phyloP scores from a whole-genome alignment of 2,797 vertebrate genomes.

The Erethizon dorsatum region DNA sequence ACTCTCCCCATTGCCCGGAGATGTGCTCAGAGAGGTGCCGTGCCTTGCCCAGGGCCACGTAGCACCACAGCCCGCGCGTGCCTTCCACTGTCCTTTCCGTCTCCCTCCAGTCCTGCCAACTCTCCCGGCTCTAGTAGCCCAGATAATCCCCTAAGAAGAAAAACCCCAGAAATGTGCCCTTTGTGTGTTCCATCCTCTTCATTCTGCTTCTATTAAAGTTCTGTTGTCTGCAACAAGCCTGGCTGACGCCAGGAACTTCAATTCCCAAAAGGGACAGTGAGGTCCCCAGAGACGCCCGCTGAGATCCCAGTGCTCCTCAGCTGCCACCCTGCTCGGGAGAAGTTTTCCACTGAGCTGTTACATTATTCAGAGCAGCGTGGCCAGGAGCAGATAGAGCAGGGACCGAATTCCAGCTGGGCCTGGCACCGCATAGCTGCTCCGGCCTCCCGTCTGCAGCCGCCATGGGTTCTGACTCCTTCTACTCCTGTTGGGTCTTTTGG shows the following conservation, averaged over 20 bases:
- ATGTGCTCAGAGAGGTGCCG: neutral
- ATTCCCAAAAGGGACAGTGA: constrained; percentile 68
- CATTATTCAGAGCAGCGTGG: constrained; percentile 79
- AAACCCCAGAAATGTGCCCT: neutral
- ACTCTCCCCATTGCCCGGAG: neutral
- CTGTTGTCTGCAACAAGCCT: constrained; percentile 57
- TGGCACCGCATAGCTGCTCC: neutral
- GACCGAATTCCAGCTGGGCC: neutral
- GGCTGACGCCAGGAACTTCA: constrained; percentile 50
- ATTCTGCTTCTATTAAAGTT: constrained; percentile 32
- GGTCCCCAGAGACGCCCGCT: constrained; percentile 70
- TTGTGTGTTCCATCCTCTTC: neutral
- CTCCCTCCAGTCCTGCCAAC: neutral
- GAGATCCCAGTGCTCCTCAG: constrained; percentile 73
- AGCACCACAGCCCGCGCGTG: neutral
- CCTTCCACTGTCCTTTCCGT: neutral
- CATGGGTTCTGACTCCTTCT: constrained; percentile 81
- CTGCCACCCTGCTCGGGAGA: constrained; percentile 19
- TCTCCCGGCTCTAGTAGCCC: neutral
- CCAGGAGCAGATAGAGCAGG: neutral
- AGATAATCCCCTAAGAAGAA: neutral
- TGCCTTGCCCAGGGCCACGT: neutral
- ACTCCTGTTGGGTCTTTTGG: constrained; percentile 85
- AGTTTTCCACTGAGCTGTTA: constrained; percentile 80
- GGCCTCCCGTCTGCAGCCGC: neutral